A percentile compares a stretch with the other conserved stretches of the same genome.
Evolutionary conservation across 2,113 vertebrate species (phyloP).

Genomic region (Prionailurus viverrinus): DNA sequence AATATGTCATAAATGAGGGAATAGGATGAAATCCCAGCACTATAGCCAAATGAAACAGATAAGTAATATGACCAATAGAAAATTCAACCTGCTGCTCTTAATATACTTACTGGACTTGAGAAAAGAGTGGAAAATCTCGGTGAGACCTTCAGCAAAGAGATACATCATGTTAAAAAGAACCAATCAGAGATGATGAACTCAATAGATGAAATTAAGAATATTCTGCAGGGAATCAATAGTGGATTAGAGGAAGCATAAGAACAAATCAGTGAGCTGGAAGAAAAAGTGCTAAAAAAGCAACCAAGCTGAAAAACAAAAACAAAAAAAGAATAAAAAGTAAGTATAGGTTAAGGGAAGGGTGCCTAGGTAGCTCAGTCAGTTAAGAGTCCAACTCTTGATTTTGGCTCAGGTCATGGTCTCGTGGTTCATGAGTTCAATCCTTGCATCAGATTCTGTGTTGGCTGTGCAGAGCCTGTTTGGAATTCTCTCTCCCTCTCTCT

Average conservation of each 20-base stretch:
- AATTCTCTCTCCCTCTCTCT: no score
- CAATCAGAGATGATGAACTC: background rate
- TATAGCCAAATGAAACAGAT: background rate
- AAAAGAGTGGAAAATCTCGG: background rate
- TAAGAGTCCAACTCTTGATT: no score
- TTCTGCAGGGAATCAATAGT: background rate
- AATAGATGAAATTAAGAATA: background rate
- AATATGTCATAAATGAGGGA: background rate
- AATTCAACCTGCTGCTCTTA: background rate
- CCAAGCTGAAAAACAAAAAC: background rate
- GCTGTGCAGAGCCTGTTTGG: no score
- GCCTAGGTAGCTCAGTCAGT: no score
- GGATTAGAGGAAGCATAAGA: background rate
- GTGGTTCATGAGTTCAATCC: no score
- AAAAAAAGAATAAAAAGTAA: background rate
- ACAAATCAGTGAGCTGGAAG: background rate
- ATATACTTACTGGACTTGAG: background rate
- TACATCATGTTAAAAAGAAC: background rate
- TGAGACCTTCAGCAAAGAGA: background rate
- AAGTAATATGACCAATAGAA: background rate
- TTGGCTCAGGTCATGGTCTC: no score
- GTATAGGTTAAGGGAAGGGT: background rate
- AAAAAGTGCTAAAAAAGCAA: background rate
- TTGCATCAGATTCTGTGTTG: no score
- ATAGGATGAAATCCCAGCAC: background rate